Evolutionary conservation across 1,140 invertebrate species (phyloP).

Genomic region (Aricia agestis): DNA sequence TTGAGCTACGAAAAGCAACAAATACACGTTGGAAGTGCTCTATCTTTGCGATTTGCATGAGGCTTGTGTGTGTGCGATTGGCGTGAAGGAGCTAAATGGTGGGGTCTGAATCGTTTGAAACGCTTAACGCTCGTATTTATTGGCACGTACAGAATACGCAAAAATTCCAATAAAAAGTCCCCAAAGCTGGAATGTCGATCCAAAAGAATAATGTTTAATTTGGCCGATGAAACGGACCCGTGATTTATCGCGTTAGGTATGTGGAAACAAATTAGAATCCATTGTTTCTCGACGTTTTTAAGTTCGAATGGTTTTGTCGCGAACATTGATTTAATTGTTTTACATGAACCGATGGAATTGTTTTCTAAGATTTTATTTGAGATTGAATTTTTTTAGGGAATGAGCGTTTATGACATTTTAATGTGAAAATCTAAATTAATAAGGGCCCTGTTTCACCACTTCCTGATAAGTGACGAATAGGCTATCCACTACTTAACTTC

Average conservation of each 20-base stretch:
- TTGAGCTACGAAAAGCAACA: slow-evolving; percentile 43
- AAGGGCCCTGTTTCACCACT: too few relatives aligned
- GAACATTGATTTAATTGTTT: slow-evolving; percentile 1
- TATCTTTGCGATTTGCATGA: slow-evolving; percentile 66
- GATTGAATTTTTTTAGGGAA: slow-evolving; percentile 13
- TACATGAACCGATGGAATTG: slow-evolving; percentile 13
- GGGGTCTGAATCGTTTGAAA: slow-evolving; percentile 51
- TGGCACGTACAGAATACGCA: slow-evolving; percentile 69
- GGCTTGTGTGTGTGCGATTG: slow-evolving; percentile 45
- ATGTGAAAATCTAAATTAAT: too few relatives aligned
- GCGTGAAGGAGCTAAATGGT: slow-evolving; percentile 61
- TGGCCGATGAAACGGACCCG: slow-evolving; percentile 45
- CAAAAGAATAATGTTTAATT: slow-evolving; percentile 74
- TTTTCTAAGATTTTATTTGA: background rate
- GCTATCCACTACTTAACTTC: too few relatives aligned
- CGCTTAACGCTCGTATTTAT: slow-evolving; percentile 64
- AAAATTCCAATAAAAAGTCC: slow-evolving; percentile 71
- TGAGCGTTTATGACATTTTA: background rate
- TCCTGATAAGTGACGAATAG: too few relatives aligned
- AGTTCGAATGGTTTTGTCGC: slow-evolving; percentile 17
- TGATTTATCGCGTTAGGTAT: slow-evolving; percentile 50
- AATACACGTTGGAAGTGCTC: slow-evolving; percentile 65
- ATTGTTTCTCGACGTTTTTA: slow-evolving; percentile 18
- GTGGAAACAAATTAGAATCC: slow-evolving; percentile 28
- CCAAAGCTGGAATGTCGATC: slow-evolving; percentile 50